Evolutionary conservation across 2,888 invertebrate genomes (phyloP), one percentile per base, ranked within the genome.

Genomic region (Drosophila merina): DNA sequence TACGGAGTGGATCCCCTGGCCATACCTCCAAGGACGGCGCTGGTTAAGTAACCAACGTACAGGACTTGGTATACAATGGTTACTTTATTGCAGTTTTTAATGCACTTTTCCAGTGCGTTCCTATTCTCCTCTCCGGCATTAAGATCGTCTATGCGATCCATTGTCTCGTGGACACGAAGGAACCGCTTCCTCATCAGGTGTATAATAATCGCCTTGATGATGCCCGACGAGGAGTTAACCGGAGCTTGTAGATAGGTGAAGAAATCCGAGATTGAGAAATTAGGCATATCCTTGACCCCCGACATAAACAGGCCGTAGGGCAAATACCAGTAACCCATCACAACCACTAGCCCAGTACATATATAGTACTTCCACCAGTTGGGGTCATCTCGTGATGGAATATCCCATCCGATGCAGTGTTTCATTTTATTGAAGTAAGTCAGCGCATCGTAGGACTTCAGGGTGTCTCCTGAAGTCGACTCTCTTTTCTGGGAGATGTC

Each of bases 71-170:
- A 83, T 12, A 75, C 57, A 0, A 77, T 52, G 1, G 72, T 58
- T 0, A 70, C 10, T 4, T 62, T 68, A 45, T 81, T 75, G n/a
- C 77, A 54, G 33, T 55, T 14, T 48, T 48, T 20, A 30, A 28
- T 2, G 28, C 52, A 2, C 30, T 20, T 2, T 12, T 72, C 72
- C 7, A 83, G 69, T n/a, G 58, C 38, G 0, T 20, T 1, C 8
- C 57, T 44, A 12, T 81, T 79, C 12, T 72, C 67, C 0, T 68
- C 58, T 9, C 58, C 47, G 1, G n/a, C 44, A 8, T 75, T 54
- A 4, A 79, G 74, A 0, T 44, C 44, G 48, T 84, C 84, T 10
- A 85, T 67, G n/a, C 40, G 57, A n/a, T 81, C 75, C 55, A 85
- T 72, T 25, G 72, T 55, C 2, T 71, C 54, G 4, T 58, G 67